These are phyloP conservation scores for Psittacula echo DNA, from an alignment of 2,797 vertebrate genomes.

Conservation along the genomic window DNA sequence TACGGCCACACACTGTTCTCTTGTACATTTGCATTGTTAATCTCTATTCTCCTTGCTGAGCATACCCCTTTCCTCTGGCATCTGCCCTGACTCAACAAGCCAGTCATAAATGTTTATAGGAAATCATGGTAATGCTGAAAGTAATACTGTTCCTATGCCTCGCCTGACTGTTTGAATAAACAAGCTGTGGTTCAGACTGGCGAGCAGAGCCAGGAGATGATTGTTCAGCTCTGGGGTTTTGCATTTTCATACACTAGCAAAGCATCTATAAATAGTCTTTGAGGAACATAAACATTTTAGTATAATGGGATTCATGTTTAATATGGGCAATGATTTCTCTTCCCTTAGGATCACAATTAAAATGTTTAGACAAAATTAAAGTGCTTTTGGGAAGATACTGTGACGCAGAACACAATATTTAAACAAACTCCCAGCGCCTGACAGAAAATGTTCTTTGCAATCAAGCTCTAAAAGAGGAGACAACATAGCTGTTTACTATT, in stretches of 20 bases:
- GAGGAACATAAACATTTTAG: slow-evolving; percentile 59
- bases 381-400: slow-evolving; percentile 45
- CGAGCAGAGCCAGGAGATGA: neutral
- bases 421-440: slow-evolving; percentile 28
- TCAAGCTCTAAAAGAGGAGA: slow-evolving; percentile 8
- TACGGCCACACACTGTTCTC: accelerated
- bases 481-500: slow-evolving; percentile 16
- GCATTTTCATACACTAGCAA: slow-evolving; percentile 47
- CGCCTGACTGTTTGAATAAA: neutral
- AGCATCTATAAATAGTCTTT: slow-evolving; percentile 65
- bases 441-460: slow-evolving; percentile 49
- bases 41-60: neutral
- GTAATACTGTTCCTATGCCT: neutral
- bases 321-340: slow-evolving; percentile 53
- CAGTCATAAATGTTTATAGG: neutral
- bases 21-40: neutral
- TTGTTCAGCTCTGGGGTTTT: slow-evolving; percentile 12
- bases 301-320: slow-evolving; percentile 71
- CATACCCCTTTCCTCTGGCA: neutral
- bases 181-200: neutral
- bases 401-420: slow-evolving; percentile 35
- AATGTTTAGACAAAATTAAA: slow-evolving; percentile 67
- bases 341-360: slow-evolving; percentile 66
- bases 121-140: neutral
- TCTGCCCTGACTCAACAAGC: neutral